phyloP scores from a whole-genome alignment of 2,113 vertebrate genomes.

The Gadus chalcogrammus region DNA sequence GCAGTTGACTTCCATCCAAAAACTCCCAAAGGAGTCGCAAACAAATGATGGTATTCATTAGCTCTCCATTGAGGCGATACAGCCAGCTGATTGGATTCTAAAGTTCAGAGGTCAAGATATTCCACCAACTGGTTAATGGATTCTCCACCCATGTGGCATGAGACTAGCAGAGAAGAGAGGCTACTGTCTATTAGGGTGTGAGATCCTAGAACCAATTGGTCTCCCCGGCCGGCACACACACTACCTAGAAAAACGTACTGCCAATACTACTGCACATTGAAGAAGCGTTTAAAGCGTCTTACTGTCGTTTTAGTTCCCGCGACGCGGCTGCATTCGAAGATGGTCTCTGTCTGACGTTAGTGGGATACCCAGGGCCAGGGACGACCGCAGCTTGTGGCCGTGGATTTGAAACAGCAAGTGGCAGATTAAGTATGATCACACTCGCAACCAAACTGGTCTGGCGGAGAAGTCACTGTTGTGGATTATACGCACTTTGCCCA shows the following conservation, averaged over 20 bases:
- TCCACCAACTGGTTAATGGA: slow-evolving; percentile 1
- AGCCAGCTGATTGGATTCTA: too few species aligned
- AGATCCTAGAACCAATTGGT: neutral
- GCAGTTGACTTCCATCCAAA: neutral
- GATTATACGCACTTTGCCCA: too few species aligned
- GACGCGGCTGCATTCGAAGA: slow-evolving; percentile 8
- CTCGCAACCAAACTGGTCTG: neutral
- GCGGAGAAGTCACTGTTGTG: too few species aligned
- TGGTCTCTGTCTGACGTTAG: neutral
- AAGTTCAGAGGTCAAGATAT: neutral
- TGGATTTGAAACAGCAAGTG: neutral
- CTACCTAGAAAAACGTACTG: neutral
- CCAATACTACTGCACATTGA: slow-evolving; percentile 9
- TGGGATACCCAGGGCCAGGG: neutral
- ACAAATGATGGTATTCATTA: neutral
- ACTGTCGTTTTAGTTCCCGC: slow-evolving; percentile 3
- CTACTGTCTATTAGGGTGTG: slow-evolving; percentile 17
- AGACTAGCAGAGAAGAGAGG: slow-evolving; percentile 28
- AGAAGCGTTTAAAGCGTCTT: neutral
- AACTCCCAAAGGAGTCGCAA: neutral
- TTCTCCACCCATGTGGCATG: slow-evolving; percentile 37
- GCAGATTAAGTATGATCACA: neutral
- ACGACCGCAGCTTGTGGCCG: neutral
- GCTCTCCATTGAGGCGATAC: neutral
- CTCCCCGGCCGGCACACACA: neutral